Conservation (phyloP, 1,140 invertebrate genomes). For the Teleogryllus occipitalis region DNA sequence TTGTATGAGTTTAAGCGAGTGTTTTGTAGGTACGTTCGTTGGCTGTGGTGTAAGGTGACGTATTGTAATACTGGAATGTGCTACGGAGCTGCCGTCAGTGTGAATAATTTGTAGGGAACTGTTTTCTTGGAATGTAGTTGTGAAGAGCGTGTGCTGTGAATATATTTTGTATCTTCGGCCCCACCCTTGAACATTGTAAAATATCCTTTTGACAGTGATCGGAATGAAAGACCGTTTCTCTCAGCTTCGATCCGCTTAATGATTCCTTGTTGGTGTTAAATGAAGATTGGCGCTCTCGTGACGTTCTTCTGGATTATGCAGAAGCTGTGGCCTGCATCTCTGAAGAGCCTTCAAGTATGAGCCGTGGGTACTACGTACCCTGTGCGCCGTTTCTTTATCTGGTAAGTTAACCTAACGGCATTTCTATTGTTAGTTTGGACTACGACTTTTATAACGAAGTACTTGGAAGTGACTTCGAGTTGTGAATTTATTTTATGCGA, state of each 20-base stretch:
- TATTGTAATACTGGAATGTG: background rate
- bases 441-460: too few species aligned
- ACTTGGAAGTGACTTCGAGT: too few species aligned
- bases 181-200: background rate
- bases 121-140: too few species aligned
- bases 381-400: constrained; percentile 19
- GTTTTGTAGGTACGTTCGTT: background rate
- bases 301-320: background rate
- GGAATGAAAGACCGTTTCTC: background rate
- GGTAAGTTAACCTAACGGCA: constrained; percentile 6
- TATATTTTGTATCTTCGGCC: too few species aligned
- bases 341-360: constrained; percentile 11
- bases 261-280: background rate
- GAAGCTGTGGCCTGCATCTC: background rate
- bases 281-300: background rate
- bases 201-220: background rate
- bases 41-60: background rate
- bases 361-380: constrained; percentile 15
- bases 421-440: too few species aligned
- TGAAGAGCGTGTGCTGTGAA: too few species aligned
- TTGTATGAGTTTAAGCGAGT: background rate
- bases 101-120: too few species aligned
- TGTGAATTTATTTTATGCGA: too few species aligned
- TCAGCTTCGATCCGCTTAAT: background rate
- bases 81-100: too few species aligned